These are phyloP conservation scores for Papilio glaucus DNA, from an alignment of 1,140 invertebrate genomes.

Conservation along the genomic window DNA sequence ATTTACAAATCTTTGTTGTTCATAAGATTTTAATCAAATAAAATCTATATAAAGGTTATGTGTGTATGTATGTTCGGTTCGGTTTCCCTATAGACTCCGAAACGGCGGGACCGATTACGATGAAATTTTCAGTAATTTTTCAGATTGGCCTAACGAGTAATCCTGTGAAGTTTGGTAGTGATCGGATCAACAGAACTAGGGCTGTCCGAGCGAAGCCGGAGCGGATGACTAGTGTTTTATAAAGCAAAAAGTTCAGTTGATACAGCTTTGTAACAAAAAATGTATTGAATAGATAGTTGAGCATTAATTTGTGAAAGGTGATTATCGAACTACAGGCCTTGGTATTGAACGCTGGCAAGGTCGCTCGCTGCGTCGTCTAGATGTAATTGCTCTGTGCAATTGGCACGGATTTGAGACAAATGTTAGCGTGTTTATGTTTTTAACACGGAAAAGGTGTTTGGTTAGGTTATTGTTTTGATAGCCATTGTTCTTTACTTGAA, in stretches of 20 bases:
- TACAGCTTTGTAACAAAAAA: neutral
- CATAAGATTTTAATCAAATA: no score
- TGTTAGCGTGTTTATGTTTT: conserved; percentile 4
- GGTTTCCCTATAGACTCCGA: no score
- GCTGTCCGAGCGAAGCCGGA: no score
- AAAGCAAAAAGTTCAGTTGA: neutral
- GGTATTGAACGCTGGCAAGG: conserved; percentile 67
- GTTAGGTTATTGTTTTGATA: conserved; percentile 2
- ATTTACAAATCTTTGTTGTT: no score
- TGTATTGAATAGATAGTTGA: conserved; percentile 12
- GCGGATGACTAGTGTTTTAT: neutral
- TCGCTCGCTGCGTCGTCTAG: conserved; percentile 44
- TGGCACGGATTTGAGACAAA: neutral
- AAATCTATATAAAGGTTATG: no score
- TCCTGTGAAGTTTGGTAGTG: no score
- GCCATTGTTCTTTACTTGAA: conserved; percentile 23
- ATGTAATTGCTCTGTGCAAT: neutral
- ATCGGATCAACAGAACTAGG: no score
- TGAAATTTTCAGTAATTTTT: no score
- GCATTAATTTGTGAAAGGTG: conserved; percentile 57
- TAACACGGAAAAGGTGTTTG: conserved; percentile 4
- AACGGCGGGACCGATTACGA: no score
- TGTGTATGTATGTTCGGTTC: no score
- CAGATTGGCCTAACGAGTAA: no score
- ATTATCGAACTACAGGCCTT: conserved; percentile 69